phyloP scores from a whole-genome alignment of 1,140 invertebrate genomes.

The Rhopalosiphum padi region DNA sequence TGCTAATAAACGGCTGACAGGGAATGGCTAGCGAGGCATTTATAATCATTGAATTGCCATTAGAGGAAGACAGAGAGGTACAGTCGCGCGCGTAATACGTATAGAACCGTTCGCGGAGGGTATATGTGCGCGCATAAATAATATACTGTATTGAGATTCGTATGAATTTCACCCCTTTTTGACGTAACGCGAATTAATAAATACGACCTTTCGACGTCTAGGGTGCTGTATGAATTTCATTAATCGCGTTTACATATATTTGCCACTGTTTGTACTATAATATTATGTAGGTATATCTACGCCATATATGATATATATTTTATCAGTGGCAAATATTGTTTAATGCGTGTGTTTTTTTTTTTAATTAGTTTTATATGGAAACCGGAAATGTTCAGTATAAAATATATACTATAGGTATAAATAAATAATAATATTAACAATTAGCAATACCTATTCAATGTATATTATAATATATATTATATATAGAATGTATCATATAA shows the following conservation, averaged over 20 bases:
- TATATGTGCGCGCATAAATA: slow-evolving; percentile 47
- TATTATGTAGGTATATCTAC: not conserved
- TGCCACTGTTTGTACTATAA: slow-evolving; percentile 1
- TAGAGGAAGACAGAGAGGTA: slow-evolving; percentile 48
- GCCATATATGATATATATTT: not conserved
- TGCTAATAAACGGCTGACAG: slow-evolving; percentile 55
- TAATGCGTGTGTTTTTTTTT: not conserved
- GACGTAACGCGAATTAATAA: slow-evolving; percentile 56
- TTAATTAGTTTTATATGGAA: not conserved
- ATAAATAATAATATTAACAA: not conserved
- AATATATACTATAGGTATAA: not conserved
- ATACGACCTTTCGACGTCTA: slow-evolving; percentile 52
- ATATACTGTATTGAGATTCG: slow-evolving; percentile 48
- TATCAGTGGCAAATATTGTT: not conserved
- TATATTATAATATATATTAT: not conserved
- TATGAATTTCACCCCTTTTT: slow-evolving; percentile 56
- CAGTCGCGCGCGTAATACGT: not conserved
- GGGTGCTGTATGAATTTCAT: slow-evolving; percentile 48
- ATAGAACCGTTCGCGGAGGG: not conserved
- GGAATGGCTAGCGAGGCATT: slow-evolving; percentile 36
- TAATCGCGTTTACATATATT: slow-evolving; percentile 30
- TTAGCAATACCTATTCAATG: not conserved
- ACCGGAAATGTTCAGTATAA: not conserved
- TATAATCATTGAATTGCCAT: slow-evolving; percentile 57
- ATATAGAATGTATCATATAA: too few relatives aligned